These are phyloP conservation scores for Sebastes melanostomus DNA, from an alignment of 2,797 vertebrate species.

Conservation along the genomic window DNA sequence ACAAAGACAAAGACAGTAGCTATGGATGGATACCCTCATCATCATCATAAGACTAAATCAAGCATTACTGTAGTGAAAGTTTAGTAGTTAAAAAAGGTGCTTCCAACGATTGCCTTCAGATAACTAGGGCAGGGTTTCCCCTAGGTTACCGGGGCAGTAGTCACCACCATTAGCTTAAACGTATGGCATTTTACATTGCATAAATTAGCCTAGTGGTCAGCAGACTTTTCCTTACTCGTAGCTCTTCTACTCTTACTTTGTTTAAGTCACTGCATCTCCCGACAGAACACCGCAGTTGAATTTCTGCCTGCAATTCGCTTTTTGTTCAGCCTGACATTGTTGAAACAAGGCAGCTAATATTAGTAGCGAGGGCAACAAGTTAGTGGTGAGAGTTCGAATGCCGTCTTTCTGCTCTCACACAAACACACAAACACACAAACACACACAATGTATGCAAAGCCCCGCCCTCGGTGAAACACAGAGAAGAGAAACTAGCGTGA, in stretches of 20 bases:
- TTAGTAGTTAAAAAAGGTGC: background rate
- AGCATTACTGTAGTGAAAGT: background rate
- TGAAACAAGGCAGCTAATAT: background rate
- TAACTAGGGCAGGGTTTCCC: background rate
- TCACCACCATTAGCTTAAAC: too few species aligned
- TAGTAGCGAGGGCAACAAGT: background rate
- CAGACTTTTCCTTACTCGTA: too few species aligned
- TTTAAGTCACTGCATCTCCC: background rate
- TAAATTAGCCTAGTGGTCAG: too few species aligned
- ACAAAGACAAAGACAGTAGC: background rate
- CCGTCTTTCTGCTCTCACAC: background rate
- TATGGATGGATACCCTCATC: background rate
- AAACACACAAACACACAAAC: background rate
- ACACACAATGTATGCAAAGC: background rate
- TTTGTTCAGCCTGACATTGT: background rate
- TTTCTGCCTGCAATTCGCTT: background rate
- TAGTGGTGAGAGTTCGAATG: background rate
- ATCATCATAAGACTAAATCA: background rate
- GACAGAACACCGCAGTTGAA: background rate
- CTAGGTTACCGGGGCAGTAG: too few species aligned
- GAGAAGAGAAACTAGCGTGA: background rate
- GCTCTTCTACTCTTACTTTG: background rate
- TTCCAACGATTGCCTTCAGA: background rate
- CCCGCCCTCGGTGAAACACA: background rate
- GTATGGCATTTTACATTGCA: too few species aligned